These are phyloP conservation scores for Peucedramus taeniatus DNA, from an alignment of 2,113 vertebrate species.

Conservation along the genomic window DNA sequence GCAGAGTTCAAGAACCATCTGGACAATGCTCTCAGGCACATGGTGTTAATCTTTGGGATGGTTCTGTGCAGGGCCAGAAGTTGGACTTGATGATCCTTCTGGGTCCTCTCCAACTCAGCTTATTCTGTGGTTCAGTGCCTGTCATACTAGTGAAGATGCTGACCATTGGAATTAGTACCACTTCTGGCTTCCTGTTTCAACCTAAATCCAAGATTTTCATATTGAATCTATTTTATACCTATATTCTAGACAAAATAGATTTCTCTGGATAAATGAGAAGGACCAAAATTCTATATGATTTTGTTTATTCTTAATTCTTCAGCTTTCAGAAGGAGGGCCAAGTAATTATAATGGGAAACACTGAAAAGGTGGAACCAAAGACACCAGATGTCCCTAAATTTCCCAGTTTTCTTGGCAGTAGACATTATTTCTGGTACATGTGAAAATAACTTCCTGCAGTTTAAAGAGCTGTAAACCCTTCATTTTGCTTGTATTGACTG, in stretches of 20 bases:
- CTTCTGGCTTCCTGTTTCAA: background rate
- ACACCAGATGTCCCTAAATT: background rate
- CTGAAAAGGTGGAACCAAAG: background rate
- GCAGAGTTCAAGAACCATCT: background rate
- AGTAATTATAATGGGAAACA: background rate
- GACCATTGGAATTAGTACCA: background rate
- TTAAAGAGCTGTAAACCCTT: background rate
- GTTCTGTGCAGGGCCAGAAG: background rate
- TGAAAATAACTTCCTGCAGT: background rate
- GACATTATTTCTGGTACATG: background rate
- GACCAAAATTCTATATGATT: background rate
- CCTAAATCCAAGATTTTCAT: background rate
- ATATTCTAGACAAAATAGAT: background rate
- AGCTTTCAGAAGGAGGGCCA: background rate
- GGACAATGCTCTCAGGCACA: background rate
- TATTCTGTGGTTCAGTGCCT: background rate
- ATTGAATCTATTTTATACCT: background rate
- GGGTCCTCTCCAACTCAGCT: background rate
- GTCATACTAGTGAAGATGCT: background rate
- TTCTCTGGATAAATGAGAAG: background rate
- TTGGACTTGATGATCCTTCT: background rate
- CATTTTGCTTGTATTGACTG: background rate
- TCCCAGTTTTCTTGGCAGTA: background rate
- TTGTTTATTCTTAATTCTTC: background rate
- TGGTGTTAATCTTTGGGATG: background rate